Evolutionary conservation across 2,113 vertebrate species (phyloP), one percentile per base, ranked within the genome.

Genomic region (Cavia aperea): DNA sequence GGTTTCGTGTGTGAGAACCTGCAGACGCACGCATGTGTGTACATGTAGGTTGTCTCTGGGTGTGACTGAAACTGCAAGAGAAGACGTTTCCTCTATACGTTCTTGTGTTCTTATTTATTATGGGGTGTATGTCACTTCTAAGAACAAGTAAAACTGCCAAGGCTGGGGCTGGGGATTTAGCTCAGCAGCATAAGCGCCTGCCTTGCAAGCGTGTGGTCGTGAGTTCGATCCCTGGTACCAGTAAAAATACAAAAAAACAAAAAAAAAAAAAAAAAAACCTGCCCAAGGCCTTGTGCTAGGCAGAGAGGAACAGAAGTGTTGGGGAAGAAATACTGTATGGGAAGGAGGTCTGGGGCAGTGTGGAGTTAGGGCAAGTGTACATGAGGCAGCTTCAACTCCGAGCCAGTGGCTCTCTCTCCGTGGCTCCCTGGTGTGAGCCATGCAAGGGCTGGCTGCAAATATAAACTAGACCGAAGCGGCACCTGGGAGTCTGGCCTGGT

Each of bases 11-110:
- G 0, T 23, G 54, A 12, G 9, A 36, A 8, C 36, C 68, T 79
- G 0, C 1, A 2, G 8, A 12, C 31, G 33, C 21, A 39, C 2
- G 62, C 54, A 2, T 16, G 7, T 24, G 24, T 16, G 56, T 5
- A 16, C 14, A 1, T 3, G 14, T 14, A 8, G 13, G 36, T 87
- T 7, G 63, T n/a, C 73, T 43, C 36, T 81, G 58, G 24, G 54
- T 33, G 19, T 23, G 49, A 23, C 29, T 33, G 39, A 85, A 43
- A 46, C 73, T 79, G 51, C 49, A 39, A 5, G 54, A 81, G n/a
- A 14, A n/a, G 70, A 77, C 43, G 2, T n/a, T 82, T 88, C 85
- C 43, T 51, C 43, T 84, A 0, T 29, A 12, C 33, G 70, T 86
- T 75, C 49, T 46, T 77, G 4, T 49, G 19, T n/a, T 91, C 63